Base-by-base conservation (phyloP, 1,140 invertebrate species). In the Macrosteles quadrilineatus region DNA sequence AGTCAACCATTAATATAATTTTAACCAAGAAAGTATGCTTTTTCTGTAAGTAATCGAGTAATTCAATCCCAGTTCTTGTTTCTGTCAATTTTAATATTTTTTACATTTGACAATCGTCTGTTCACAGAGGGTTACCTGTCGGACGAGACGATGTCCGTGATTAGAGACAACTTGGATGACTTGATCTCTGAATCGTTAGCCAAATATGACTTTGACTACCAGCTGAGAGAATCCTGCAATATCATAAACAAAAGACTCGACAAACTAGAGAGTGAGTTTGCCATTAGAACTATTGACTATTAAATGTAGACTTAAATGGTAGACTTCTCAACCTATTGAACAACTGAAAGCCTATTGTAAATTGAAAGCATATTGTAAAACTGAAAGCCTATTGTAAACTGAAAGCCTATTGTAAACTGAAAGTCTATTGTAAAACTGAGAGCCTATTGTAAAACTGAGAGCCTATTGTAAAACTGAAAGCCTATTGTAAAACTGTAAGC, bases 161-260 rank as follows among this genome's bases (percentile, higher is more conserved):
- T 84, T 71, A 83, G 79, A 77, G 81, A 80, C 69, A 81, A 82
- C 72, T 81, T 82, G 67, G 80, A 80, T 17, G 74, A 79, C 17
- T 73, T 82, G 21, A 71, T 85, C 0, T 78, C 81, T n/a, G 74
- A 80, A 4, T 80, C 78, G 2, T 79, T 83, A 77, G 68, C 72
- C 53, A 84, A 83, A 59, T 82, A 79, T 67, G 80, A 83, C 23
- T 74, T 85, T 73, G 80, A 84, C 31, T 74, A 77, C 2, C 78
- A 83, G 4, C 63, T 83, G 2, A 43, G 79, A 6, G 80, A 80
- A 1, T 78, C 81, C 2, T 53, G 71, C 11, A 65, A 71, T 2
- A 72, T 59, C 45, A 68, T 81, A 23, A 77, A 74, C 32, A 72
- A 72, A 17, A 72, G 72, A 76, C 17, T 70, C 67, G 6, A 68